Evolutionary conservation across 2,113 vertebrate species (phyloP).

Genomic region (Eira barbara): DNA sequence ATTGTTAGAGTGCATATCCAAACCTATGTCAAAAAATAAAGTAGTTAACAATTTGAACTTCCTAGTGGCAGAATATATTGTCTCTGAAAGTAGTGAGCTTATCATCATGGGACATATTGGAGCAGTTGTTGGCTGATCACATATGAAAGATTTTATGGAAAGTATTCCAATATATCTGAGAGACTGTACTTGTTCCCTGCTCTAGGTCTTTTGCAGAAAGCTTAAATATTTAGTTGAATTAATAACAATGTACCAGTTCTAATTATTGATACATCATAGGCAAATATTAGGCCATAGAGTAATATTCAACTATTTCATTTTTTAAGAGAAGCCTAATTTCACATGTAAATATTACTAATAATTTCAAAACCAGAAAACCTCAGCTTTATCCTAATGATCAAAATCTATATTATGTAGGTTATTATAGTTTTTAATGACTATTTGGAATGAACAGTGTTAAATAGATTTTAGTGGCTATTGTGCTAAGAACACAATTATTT

Average conservation of each 20-base stretch:
- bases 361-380: conserved; percentile 36
- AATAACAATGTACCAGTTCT: not conserved
- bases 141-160: not conserved
- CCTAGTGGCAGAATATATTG: not conserved
- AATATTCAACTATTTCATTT: not conserved
- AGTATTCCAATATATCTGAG: not conserved
- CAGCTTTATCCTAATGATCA: not conserved
- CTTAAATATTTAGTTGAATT: not conserved
- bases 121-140: not conserved
- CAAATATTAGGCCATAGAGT: not conserved
- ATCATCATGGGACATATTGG: not conserved
- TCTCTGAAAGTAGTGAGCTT: not conserved
- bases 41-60: not conserved
- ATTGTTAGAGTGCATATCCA: not conserved
- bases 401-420: not conserved
- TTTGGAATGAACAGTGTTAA: not conserved
- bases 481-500: conserved; percentile 47
- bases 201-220: not conserved
- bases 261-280: not conserved
- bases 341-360: not conserved
- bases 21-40: not conserved
- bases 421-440: conserved; percentile 35
- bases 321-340: not conserved
- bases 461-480: conserved; percentile 39
- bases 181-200: not conserved